These are phyloP conservation scores for Drosophila lacertosa DNA, from an alignment of 1,140 invertebrate species.

Conservation along the genomic window DNA sequence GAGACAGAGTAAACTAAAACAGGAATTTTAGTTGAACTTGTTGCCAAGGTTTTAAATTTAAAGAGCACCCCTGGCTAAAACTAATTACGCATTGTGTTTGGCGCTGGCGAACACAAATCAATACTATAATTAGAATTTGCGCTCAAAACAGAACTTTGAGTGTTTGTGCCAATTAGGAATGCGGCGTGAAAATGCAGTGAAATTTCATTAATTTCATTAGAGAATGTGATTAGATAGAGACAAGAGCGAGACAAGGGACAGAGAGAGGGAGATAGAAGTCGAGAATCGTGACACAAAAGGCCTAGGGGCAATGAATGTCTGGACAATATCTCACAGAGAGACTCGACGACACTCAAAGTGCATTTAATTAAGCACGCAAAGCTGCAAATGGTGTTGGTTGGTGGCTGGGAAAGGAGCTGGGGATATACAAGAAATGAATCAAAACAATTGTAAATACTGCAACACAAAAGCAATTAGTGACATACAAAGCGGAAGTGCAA, in stretches of 20 bases:
- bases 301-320: conserved; percentile 48
- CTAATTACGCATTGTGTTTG: conserved; percentile 17
- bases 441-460: conserved; percentile 81
- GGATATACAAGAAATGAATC: conserved; percentile 69
- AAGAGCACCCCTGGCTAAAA: not conserved
- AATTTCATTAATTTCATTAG: conserved; percentile 66
- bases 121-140: conserved; percentile 9
- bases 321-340: conserved; percentile 39
- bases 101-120: not conserved
- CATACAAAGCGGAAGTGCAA: conserved; percentile 80
- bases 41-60: not conserved
- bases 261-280: conserved; percentile 7
- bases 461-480: conserved; percentile 82
- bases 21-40: not conserved
- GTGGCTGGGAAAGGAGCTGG: not conserved
- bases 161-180: conserved; percentile 42
- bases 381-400: not conserved
- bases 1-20: too few species aligned
- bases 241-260: conserved; percentile 1
- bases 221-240: conserved; percentile 52
- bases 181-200: conserved; percentile 44
- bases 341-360: conserved; percentile 72
- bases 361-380: conserved; percentile 74
- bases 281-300: conserved; percentile 46
- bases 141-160: conserved; percentile 3